Base-by-base conservation (phyloP, 2,797 vertebrate genomes). In the Buphagus erythrorhynchus region DNA sequence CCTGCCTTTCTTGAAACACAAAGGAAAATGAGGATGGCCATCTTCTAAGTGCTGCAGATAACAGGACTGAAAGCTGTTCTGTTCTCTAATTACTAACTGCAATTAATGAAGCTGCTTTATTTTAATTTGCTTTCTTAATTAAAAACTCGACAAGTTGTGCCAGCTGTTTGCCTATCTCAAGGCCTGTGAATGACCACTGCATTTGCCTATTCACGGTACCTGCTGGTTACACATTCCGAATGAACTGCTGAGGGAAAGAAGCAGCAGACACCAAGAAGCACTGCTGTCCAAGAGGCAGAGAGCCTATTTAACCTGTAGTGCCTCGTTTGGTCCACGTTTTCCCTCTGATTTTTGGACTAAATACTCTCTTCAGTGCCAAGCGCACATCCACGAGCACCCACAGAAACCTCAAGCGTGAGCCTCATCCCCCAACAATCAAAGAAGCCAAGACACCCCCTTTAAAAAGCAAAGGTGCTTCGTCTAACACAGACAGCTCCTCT, bases 401-500 rank as follows among this genome's bases (percentile, higher is more conserved):
- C 24, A 2, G 54, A 33, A 42, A 33, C 19, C 35, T 38, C n/a
- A 31, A 9, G 16, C 1, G 2, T 33, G 33, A 38, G 1, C 21
- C 16, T 61, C 58, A 11, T 3, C 2, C 8, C 21, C 8, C 24
- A 19, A 1, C 0, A 49, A 4, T 1, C 18, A 26, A 40, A 45
- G 1, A 7, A 19, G 11, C 1, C 8, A 2, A 2, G 3, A 29
- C 16, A 22, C 0, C 13, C 7, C 9, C 38, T 48, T 33, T 9
- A 25, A 22, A 25, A 48, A 26, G 9, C 15, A 45, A 72, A 62
- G 2, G 4, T 9, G 35, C 10, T 61, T 81, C 68, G 28, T 26
- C 26, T 65, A 65, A 75, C 43, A 54, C 5, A 25, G 13, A 9
- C 8, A 55, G 42, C 66, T 59, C 54, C 84, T 69, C 57, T 43